Base-by-base conservation (phyloP, 2,113 vertebrate species). In the Delphinapterus leucas region DNA sequence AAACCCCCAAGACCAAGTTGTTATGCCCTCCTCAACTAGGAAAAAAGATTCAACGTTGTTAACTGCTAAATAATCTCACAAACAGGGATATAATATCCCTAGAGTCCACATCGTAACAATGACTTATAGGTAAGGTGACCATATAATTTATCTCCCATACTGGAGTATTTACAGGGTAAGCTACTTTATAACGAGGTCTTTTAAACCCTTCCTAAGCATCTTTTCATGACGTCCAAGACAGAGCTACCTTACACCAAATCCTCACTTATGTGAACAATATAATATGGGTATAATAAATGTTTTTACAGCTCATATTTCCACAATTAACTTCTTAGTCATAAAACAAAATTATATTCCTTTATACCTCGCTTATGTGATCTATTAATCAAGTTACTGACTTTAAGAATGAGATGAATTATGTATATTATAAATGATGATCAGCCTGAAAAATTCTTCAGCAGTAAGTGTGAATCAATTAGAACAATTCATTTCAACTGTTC, bases 321-420 rank as follows among this genome's bases (percentile, higher is more conserved):
- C 13, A 82, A 18, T 55, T 33, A 70, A 25, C 1, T 80, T 85
- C 33, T 81, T 86, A 95, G 12, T 76, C 53, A 91, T 77, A 67
- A 96, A 82, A 82, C 20, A 92, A 93, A 90, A 84, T n/a, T 87
- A 17, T 71, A 85, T 91, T 61, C 15, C 20, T 84, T 70, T 67
- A 94, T 76, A 38, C 1, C 20, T 47, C 1, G 12, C 6, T 90
- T 92, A 41, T 12, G 60, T 83, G 26, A 60, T 31, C 85, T 81
- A 85, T 73, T 88, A 90, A n/a, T 67, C 65, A 93, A 93, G 55
- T 36, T 85, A 70, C 55, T 67, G 36, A 81, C 68, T 93, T 73
- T 73, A 79, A 84, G 49, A 60, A 61, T 79, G 55, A 55, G 38
- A 85, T 3, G 3, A 95, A 95, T 38, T 93, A 33, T 25, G 5